Conservation (phyloP, 1,140 invertebrate species). For the Listronotus oregonensis region DNA sequence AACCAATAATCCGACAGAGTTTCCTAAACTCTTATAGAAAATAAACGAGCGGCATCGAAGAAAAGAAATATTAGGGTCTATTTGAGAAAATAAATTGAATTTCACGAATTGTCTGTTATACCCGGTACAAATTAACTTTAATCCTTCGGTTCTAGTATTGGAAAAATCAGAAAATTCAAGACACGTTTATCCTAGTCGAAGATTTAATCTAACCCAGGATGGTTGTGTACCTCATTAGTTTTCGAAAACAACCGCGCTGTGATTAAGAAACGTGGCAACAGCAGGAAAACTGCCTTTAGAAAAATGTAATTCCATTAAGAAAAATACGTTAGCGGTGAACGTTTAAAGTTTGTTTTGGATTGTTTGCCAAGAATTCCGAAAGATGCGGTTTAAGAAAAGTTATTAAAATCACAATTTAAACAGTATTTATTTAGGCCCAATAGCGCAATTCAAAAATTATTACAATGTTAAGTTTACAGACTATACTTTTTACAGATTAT, state of each 20-base stretch:
- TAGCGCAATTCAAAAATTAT: too few relatives aligned
- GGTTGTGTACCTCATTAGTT: neutral
- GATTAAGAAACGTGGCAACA: neutral
- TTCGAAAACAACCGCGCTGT: neutral
- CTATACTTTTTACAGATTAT: too few relatives aligned
- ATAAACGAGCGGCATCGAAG: neutral
- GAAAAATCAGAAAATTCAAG: neutral
- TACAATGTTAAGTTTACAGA: too few relatives aligned
- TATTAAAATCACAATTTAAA: too few relatives aligned
- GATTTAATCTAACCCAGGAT: neutral
- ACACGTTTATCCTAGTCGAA: constrained; percentile 2
- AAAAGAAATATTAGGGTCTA: neutral
- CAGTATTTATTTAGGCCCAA: too few relatives aligned
- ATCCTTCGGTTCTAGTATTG: neutral
- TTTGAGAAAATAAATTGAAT: too few relatives aligned
- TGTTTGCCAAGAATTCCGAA: too few relatives aligned
- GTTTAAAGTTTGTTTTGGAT: too few relatives aligned
- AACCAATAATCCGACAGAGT: neutral
- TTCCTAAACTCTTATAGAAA: neutral
- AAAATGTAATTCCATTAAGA: neutral
- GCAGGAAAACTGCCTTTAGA: neutral
- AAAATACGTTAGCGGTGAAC: neutral
- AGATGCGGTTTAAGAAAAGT: too few relatives aligned
- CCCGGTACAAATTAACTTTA: too few relatives aligned
- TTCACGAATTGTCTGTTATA: too few relatives aligned